phyloP scores from a whole-genome alignment of 2,797 vertebrate species.

The Fringilla coelebs region DNA sequence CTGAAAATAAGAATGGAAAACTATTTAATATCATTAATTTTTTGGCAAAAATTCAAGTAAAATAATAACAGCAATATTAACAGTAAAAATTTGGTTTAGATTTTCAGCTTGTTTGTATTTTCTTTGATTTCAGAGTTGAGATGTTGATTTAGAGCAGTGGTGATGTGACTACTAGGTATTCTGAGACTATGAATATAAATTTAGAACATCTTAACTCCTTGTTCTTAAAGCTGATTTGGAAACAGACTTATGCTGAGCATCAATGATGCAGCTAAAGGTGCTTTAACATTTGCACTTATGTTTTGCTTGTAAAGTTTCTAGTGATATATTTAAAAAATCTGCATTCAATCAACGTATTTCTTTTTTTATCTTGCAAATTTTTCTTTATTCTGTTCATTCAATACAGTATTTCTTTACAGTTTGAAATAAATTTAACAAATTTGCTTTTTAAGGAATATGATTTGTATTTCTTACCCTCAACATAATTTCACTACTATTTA shows the following conservation, averaged over 20 bases:
- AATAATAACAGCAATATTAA: neutral
- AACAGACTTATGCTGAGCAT: neutral
- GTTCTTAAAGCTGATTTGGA: neutral
- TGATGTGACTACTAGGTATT: neutral
- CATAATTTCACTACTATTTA: neutral
- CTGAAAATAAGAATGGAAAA: neutral
- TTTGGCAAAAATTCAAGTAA: neutral
- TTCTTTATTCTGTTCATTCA: conserved; percentile 19
- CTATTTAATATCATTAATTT: neutral
- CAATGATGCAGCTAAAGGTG: conserved; percentile 25
- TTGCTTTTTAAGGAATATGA: conserved; percentile 31
- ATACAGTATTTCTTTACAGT: conserved; percentile 45
- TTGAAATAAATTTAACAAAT: conserved; percentile 32
- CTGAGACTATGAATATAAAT: neutral
- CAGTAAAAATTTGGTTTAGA: neutral
- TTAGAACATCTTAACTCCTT: neutral
- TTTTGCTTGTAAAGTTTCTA: conserved; percentile 26
- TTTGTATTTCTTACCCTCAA: conserved; percentile 12
- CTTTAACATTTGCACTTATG: conserved; percentile 29
- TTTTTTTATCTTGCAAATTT: neutral
- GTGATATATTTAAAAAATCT: neutral
- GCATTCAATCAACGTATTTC: neutral
- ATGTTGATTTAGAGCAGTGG: neutral
- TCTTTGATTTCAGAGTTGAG: neutral
- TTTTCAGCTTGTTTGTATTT: neutral